phyloP scores from a whole-genome alignment of 1,140 invertebrate species.

The Orussus abietinus region DNA sequence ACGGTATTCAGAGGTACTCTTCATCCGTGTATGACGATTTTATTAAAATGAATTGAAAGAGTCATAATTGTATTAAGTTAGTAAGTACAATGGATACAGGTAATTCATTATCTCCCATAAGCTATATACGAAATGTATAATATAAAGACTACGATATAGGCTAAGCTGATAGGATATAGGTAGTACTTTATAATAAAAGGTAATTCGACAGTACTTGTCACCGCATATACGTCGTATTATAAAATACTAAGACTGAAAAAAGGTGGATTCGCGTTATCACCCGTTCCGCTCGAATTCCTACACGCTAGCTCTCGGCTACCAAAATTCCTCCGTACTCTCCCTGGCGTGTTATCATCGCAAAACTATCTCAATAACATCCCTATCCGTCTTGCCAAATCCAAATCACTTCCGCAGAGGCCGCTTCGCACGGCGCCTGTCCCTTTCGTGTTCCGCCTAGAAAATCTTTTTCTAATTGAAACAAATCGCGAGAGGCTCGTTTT shows the following conservation, averaged over 20 bases:
- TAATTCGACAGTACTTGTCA: slow-evolving; percentile 21
- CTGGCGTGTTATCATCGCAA: too few relatives aligned
- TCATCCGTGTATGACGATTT: slow-evolving; percentile 16
- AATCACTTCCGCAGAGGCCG: too few relatives aligned
- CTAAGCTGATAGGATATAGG: slow-evolving; percentile 28
- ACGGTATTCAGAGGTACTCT: too few relatives aligned
- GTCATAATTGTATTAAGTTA: slow-evolving; percentile 11
- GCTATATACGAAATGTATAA: slow-evolving; percentile 40
- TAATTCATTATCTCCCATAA: slow-evolving; percentile 34
- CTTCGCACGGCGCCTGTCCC: too few relatives aligned
- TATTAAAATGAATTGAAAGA: slow-evolving; percentile 24
- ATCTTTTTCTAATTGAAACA: too few relatives aligned
- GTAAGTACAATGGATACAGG: slow-evolving; percentile 20
- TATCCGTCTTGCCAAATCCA: too few relatives aligned
- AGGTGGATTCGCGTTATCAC: not conserved
- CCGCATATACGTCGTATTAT: slow-evolving; percentile 22
- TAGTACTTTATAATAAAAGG: slow-evolving; percentile 22
- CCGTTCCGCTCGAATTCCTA: not conserved
- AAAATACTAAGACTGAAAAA: slow-evolving; percentile 21
- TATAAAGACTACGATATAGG: slow-evolving; percentile 38
- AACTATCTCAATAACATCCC: too few relatives aligned
- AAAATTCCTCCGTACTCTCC: too few relatives aligned
- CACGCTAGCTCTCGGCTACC: too few relatives aligned
- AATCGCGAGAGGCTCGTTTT: too few relatives aligned
- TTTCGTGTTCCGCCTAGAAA: too few relatives aligned